These are phyloP conservation scores for Glareola pratincola DNA, from an alignment of 2,113 vertebrate genomes.

Conservation along the genomic window DNA sequence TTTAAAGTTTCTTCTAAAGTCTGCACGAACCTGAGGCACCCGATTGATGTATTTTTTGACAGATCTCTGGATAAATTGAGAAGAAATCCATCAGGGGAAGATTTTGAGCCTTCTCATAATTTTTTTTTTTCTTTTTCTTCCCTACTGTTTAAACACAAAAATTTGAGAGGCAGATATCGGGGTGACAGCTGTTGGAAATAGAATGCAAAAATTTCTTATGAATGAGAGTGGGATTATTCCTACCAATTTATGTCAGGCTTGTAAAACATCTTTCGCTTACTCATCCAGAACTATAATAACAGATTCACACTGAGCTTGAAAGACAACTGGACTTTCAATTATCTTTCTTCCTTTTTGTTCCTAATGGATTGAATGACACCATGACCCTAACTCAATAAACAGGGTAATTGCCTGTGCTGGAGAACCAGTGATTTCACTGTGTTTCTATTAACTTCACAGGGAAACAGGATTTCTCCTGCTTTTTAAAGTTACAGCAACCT, in stretches of 20 bases:
- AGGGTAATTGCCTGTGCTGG: neutral
- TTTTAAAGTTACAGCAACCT: neutral
- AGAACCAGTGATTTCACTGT: neutral
- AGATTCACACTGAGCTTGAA: neutral
- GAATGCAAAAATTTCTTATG: neutral
- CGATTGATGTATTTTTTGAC: neutral
- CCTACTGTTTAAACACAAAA: neutral
- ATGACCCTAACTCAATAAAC: neutral
- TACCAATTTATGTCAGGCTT: neutral
- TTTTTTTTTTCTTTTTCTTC: rapidly evolving
- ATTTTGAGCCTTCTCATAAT: neutral
- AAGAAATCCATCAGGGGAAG: neutral
- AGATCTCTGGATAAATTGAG: neutral
- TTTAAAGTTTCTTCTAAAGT: neutral
- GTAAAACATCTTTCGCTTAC: neutral
- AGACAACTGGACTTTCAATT: neutral
- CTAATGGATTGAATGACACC: neutral
- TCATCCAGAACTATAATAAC: neutral
- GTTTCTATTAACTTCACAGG: neutral
- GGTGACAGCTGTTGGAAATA: neutral
- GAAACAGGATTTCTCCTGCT: neutral
- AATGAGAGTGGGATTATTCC: neutral
- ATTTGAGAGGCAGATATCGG: neutral
- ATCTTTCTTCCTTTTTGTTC: neutral
- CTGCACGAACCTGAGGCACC: neutral